These are phyloP conservation scores for Poecile atricapillus DNA, from an alignment of 2,113 vertebrate genomes.

Conservation along the genomic window DNA sequence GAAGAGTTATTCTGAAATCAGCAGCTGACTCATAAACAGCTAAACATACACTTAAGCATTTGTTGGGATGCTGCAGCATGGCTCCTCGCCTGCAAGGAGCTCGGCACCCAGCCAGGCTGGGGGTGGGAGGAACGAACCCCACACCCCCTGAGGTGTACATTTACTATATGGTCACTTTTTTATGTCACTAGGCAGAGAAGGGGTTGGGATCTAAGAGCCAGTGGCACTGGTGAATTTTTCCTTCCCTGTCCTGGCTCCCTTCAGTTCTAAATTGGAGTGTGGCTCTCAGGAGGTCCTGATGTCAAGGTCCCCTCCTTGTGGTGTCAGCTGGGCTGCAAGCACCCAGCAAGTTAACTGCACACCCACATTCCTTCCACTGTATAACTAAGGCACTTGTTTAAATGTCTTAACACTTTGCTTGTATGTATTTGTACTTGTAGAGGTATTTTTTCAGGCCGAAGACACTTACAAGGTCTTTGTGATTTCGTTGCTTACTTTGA, in stretches of 20 bases:
- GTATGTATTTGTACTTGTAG: neutral
- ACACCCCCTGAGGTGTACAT: rapidly evolving
- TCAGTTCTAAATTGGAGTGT: neutral
- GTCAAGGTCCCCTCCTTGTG: neutral
- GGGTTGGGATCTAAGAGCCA: neutral
- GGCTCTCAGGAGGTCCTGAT: neutral
- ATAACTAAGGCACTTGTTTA: neutral
- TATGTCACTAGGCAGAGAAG: neutral
- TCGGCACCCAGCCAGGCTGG: rapidly evolving
- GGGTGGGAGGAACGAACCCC: neutral
- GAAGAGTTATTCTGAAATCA: neutral
- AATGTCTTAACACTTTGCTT: neutral
- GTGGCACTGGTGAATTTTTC: neutral
- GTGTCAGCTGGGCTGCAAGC: neutral
- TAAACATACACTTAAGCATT: neutral
- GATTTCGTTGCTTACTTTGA: neutral
- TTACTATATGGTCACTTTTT: neutral
- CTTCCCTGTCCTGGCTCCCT: neutral
- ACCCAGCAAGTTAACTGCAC: neutral
- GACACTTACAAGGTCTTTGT: neutral
- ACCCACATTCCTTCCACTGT: neutral
- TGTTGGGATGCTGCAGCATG: neutral
- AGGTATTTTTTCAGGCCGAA: neutral
- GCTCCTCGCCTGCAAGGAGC: neutral
- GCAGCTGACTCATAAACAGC: neutral